phyloP scores from a whole-genome alignment of 1,140 invertebrate genomes.

The Steinernema feltiae region DNA sequence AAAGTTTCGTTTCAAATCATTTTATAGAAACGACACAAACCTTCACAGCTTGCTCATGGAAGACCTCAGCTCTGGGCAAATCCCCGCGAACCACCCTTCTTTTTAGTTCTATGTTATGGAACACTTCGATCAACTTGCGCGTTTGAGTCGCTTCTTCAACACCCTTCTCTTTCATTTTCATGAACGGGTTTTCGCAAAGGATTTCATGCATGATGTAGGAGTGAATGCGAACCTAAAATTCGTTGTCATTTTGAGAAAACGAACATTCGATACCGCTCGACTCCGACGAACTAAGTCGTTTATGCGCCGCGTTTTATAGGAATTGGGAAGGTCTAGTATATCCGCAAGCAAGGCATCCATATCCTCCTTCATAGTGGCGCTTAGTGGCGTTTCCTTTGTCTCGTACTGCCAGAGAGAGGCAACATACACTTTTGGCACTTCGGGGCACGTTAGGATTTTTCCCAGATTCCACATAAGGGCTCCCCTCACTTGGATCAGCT shows the following conservation, averaged over 20 bases:
- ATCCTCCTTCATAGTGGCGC: background rate
- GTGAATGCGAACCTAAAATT: background rate
- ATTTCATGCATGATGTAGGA: background rate
- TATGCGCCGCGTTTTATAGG: background rate
- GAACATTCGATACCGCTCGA: background rate
- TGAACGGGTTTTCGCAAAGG: background rate
- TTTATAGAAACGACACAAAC: background rate
- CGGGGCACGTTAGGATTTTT: slow-evolving; percentile 28
- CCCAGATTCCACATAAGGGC: slow-evolving; percentile 34
- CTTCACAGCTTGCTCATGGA: background rate
- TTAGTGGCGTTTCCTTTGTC: background rate
- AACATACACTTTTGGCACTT: slow-evolving; percentile 25
- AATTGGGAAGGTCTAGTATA: background rate
- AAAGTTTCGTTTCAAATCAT: background rate
- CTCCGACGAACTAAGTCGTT: background rate
- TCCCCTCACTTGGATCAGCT: slow-evolving; percentile 61
- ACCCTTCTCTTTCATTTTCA: too few species aligned
- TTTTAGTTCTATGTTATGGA: background rate
- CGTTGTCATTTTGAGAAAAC: background rate
- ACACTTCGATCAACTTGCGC: background rate
- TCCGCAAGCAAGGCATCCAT: slow-evolving; percentile 1
- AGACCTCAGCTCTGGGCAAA: background rate
- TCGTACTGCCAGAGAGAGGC: background rate
- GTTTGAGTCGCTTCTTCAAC: background rate
- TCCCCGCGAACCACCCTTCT: background rate